Conservation (phyloP, 2,888 invertebrate genomes). For the Dryadula phaetusa region DNA sequence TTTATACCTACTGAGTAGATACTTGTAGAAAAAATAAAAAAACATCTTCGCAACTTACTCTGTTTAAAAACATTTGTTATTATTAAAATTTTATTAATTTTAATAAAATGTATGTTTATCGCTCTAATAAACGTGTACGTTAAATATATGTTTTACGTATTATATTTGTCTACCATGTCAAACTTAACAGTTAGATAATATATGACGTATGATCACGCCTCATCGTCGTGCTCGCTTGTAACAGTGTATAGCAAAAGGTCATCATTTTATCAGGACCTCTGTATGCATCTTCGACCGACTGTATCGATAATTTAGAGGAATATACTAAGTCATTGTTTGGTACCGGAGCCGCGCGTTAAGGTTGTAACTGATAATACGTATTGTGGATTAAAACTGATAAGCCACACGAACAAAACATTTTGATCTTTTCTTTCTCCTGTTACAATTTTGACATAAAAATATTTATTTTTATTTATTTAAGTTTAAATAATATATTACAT, state of each 20-base stretch:
- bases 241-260: constrained; percentile 48
- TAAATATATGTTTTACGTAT: neutral
- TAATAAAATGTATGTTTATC: too few species aligned
- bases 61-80: too few species aligned
- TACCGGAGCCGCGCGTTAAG: constrained; percentile 41
- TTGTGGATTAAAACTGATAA: constrained; percentile 19
- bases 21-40: too few species aligned
- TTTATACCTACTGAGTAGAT: too few species aligned
- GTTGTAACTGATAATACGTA: constrained; percentile 30
- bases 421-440: neutral
- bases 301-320: constrained; percentile 45
- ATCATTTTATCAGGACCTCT: constrained; percentile 51
- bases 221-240: constrained; percentile 50
- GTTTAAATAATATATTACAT: neutral
- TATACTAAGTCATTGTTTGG: constrained; percentile 36
- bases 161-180: constrained; percentile 52
- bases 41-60: too few species aligned
- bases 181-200: constrained; percentile 56
- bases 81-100: too few species aligned
- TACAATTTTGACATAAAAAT: neutral
- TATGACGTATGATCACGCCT: constrained; percentile 64
- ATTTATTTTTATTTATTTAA: neutral
- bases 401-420: neutral
- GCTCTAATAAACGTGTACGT: neutral
- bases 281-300: constrained; percentile 48